Conservation (phyloP, 2,888 invertebrate species). For the Drosophila nigricruria region DNA sequence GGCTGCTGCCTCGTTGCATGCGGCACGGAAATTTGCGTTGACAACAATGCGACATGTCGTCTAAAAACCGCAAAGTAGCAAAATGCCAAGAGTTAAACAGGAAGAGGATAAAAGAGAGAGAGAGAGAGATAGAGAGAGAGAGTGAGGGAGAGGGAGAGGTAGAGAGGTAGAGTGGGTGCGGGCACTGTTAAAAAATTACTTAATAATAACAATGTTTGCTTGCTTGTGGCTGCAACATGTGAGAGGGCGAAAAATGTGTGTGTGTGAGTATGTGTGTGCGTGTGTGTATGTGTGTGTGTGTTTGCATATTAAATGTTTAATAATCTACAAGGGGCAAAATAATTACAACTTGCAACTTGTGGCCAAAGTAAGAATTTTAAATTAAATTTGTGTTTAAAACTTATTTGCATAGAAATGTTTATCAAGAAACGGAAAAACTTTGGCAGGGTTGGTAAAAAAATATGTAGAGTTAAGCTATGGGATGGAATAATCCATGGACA, state of each 20-base stretch:
- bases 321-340: constrained; percentile 42
- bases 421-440: not conserved
- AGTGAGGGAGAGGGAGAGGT: not conserved
- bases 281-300: not conserved
- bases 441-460: no score
- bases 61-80: constrained; percentile 56
- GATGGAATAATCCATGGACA: no score
- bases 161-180: not conserved
- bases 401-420: constrained; percentile 17
- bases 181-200: constrained; percentile 63
- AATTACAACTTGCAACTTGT: constrained; percentile 26
- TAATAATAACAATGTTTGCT: constrained; percentile 69
- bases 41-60: constrained; percentile 70
- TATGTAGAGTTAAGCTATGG: not conserved
- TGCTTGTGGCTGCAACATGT: constrained; percentile 27
- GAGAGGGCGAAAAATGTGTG: not conserved
- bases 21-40: constrained; percentile 68
- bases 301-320: constrained; percentile 59
- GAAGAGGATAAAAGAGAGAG: not conserved
- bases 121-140: no score
- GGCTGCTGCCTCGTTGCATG: constrained; percentile 64
- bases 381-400: constrained; percentile 30
- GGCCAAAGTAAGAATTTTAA: constrained; percentile 30
- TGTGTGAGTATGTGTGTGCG: constrained; percentile 30
- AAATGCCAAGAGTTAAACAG: constrained; percentile 37